These are phyloP conservation scores for Rhamnusium bicolor DNA, from an alignment of 2,888 invertebrate species.

Conservation along the genomic window DNA sequence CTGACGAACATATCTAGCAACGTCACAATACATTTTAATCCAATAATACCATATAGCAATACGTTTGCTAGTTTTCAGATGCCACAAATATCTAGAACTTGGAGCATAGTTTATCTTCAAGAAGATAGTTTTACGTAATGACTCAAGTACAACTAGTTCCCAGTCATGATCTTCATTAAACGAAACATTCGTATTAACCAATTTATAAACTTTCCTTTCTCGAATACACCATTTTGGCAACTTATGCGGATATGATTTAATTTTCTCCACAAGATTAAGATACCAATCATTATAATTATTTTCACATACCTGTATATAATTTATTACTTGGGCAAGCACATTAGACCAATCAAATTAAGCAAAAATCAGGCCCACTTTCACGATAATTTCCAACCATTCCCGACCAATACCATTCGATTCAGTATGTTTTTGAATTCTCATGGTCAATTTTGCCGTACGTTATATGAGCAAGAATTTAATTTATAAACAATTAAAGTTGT, in stretches of 20 bases:
- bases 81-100: conserved; percentile 20
- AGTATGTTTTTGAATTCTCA: too few species aligned
- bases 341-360: too few species aligned
- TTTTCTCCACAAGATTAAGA: not conserved
- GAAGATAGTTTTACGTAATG: conserved; percentile 8
- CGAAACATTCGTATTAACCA: conserved; percentile 14
- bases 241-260: not conserved
- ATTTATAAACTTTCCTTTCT: conserved; percentile 40
- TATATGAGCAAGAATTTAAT: too few species aligned
- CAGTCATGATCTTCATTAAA: conserved; percentile 28
- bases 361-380: too few species aligned
- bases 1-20: conserved; percentile 20
- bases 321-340: not conserved
- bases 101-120: conserved; percentile 22
- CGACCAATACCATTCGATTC: too few species aligned
- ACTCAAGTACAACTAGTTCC: conserved; percentile 36
- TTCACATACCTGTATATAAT: not conserved
- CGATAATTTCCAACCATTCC: too few species aligned
- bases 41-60: conserved; percentile 28
- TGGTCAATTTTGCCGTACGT: too few species aligned
- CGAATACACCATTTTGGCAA: conserved; percentile 13
- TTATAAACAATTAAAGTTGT: too few species aligned
- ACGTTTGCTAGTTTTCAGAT: conserved; percentile 33
- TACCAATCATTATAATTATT: not conserved
- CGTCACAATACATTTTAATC: conserved; percentile 27